Base-by-base conservation (phyloP, 1,140 invertebrate genomes). In the Holotrichia oblita region DNA sequence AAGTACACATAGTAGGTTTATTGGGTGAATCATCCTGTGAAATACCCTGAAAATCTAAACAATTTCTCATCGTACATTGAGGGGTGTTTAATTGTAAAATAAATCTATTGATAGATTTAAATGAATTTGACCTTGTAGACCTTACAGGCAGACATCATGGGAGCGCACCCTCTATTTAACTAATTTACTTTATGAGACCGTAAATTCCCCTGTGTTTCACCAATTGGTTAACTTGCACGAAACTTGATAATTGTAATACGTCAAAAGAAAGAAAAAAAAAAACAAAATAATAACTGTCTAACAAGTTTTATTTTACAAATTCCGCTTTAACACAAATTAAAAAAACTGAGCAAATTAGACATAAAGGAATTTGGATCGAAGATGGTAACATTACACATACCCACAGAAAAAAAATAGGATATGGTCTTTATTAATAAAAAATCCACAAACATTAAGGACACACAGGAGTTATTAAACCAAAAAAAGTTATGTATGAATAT, bases 121-220 rank as follows among this genome's bases (percentile, higher is more conserved):
- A 55, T 55, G 48, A 17, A 55, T 55, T 55, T 17, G 48, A n/a
- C 48, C 48, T 55, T 55, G 48, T 55, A 55, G 17, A 17, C 17
- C 48, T 17, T 14, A 17, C n/a, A 55, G 12, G 48, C 17, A 17
- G 14, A 17, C 6, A 55, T 17, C 48, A 55, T 55, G n/a, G 48
- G 17, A 55, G 48, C 48, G 12, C 48, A 55, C 48, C 48, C 48
- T 55, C 48, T 17, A 55, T 55, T 55, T 55, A 55, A 55, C 48
- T 55, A 55, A 55, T 55, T 55, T 55, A 55, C 48, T 55, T 55
- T 55, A 55, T 55, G 48, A 55, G 48, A 14, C 17, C 6, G 48
- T 55, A 55, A 55, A 55, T 55, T 55, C 48, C 48, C 48, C 48
- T 55, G 48, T 55, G 48, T 55, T 17, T 55, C 48, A 55, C 48